These are phyloP conservation scores for Dasysyrphus albostriatus DNA, from an alignment of 2,888 invertebrate genomes.

Conservation along the genomic window DNA sequence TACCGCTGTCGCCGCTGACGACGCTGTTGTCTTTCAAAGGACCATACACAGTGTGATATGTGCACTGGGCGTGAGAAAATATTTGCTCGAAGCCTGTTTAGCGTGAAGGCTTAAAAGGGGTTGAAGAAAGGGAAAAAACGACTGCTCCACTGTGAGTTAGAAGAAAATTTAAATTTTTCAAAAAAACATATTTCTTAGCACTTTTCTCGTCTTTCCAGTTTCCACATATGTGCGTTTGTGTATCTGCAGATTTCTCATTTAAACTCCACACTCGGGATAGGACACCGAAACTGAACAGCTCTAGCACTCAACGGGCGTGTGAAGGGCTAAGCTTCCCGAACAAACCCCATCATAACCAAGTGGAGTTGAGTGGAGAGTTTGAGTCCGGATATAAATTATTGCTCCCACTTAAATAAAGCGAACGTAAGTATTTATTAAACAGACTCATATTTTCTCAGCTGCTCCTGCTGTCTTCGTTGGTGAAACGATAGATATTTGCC, in stretches of 20 bases:
- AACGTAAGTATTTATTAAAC: constrained; percentile 76
- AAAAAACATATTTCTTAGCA: constrained; percentile 62
- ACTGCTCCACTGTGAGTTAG: constrained; percentile 28
- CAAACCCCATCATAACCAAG: constrained; percentile 38
- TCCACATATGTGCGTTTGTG: neutral
- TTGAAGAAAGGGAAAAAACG: constrained; percentile 33
- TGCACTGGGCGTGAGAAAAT: constrained; percentile 58
- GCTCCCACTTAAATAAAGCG: constrained; percentile 72
- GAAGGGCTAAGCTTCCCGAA: constrained; percentile 40
- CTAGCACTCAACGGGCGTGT: constrained; percentile 45
- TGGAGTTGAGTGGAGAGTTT: constrained; percentile 10
- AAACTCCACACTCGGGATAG: constrained; percentile 8
- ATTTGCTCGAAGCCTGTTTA: constrained; percentile 42
- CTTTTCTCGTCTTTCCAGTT: constrained; percentile 18
- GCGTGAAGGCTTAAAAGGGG: neutral
- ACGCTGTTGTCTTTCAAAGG: constrained; percentile 33
- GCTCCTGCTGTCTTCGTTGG: constrained; percentile 52
- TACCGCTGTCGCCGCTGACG: neutral
- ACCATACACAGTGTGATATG: constrained; percentile 50
- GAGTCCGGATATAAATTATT: constrained; percentile 70
- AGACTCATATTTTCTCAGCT: constrained; percentile 66
- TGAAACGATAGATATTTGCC: constrained; percentile 34
- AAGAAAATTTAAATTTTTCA: constrained; percentile 62
- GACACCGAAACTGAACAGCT: constrained; percentile 20
- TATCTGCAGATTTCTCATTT: constrained; percentile 12